Base-by-base conservation (phyloP, 2,888 invertebrate genomes). In the Oxytorus armatus region DNA sequence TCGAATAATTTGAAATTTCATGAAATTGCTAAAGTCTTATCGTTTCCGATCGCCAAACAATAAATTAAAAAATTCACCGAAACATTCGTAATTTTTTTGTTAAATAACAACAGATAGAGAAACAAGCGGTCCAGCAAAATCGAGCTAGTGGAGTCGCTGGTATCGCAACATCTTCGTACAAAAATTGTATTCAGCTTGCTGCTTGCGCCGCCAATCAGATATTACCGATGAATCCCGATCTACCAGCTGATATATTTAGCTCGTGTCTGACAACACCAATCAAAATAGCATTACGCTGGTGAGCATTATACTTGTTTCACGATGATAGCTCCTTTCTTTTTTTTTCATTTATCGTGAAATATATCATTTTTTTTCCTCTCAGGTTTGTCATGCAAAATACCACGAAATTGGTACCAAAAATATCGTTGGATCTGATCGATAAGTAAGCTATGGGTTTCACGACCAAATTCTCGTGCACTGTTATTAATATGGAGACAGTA, bases 211-310 rank as follows among this genome's bases (percentile, higher is more conserved):
- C 96, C n/a, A 96, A 96, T 87, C 98, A 99, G 93, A 95, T 96
- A 84, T 94, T 99, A 88, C 99, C 99, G 14, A 98, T 98, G 98
- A 97, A 98, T 93, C 97, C 99, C 0, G 98, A 98, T 92, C 93
- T 99, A 89, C 99, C 99, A 3, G 99, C 99, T 1, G 99, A 96
- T 90, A 94, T 99, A 87, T 99, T 99, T 93, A 99, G 99, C 29
- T 95, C 98, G 11, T 99, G 99, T 93, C 95, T 99, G 87, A 99
- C 99, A 70, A 99, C 99, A 72, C 99, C 99, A 51, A 98, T 99
- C 87, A 98, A 97, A 93, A 98, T 97, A 89, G 98, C 98, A 80
- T 94, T 99, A 83, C 95, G 96, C 91, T 99, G 98, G 98, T 94
- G 89, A 88, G 89, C 44, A 14, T 49, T 39, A 21, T 11, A n/a